Base-by-base conservation (phyloP, 1,140 invertebrate genomes). In the Heterodera carotae region DNA sequence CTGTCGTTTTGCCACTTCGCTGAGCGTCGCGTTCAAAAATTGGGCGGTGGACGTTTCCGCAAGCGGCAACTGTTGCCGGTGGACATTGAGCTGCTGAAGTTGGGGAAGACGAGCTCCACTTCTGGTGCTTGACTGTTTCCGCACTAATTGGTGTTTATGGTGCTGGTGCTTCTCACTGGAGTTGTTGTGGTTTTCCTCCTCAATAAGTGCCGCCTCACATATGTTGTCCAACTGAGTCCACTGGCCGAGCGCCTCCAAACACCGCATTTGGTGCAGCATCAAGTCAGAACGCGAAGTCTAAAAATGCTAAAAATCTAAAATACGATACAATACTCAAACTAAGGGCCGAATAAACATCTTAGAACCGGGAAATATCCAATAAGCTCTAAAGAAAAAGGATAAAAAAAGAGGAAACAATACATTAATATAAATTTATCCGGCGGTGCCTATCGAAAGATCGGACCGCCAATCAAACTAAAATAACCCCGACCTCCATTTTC, bases 211-310 rank as follows among this genome's bases (percentile, higher is more conserved):
- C 27, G 62, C 71, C 39, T 83, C 53, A n/a, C 83, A 69, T n/a
- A 83, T 29, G 27, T 69, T 33, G 36, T 80, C 78, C 34, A 86
- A 68, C 53, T 87, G 84, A 83, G 91, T 92, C 97, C 97, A 99
- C 89, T 98, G 94, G 7, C 95, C 96, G 0, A 99, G 89, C 0
- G 96, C 95, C 90, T 99, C 96, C 48, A 98, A 90, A 88, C 96
- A 99, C 33, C 97, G 91, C 93, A 99, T 96, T 86, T 96, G 92
- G 0, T 97, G 96, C 2, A 99, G 89, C 29, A 92, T 92, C 0
- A 95, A 91, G 69, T 96, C 94, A 18, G 64, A 74, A 22, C 39
- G 36, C 53, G 34, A 34, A 56, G 39, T 34, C 59, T 73, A 34
- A 62, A 60, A 29, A n/a, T n/a, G n/a, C n/a, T n/a, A n/a, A n/a